Evolutionary conservation across 2,113 vertebrate species (phyloP).

Genomic region (Rhadina sibilatrix): DNA sequence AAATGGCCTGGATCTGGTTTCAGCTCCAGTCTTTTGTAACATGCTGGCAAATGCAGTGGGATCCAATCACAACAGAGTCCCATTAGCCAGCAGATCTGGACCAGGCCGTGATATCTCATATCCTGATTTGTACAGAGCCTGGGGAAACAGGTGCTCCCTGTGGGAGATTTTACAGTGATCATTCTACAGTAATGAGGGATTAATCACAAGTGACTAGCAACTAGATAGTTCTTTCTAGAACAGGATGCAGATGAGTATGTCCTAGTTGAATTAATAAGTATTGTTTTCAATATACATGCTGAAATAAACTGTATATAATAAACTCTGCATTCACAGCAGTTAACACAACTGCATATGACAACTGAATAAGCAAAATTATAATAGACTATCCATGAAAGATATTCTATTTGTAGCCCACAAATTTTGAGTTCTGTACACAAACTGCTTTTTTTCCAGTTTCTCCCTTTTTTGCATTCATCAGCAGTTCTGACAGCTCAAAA

Average conservation of each 20-base stretch:
- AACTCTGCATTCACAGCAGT: background rate
- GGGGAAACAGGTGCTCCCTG: background rate
- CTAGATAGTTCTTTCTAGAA: background rate
- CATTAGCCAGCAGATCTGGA: background rate
- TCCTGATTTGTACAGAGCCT: background rate
- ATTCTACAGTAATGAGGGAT: background rate
- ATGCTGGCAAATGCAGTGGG: rapidly evolving
- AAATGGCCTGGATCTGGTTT: background rate
- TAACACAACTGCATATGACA: background rate
- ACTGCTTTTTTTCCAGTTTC: background rate
- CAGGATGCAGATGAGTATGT: background rate
- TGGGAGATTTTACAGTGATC: background rate
- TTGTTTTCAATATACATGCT: background rate
- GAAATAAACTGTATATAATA: background rate
- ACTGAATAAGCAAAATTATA: background rate
- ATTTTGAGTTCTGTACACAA: background rate
- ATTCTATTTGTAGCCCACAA: background rate
- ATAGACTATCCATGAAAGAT: background rate
- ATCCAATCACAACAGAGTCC: background rate
- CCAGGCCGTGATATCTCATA: background rate
- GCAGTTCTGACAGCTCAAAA: background rate
- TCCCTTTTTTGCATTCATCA: background rate
- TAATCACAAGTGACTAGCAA: background rate
- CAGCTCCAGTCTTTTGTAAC: background rate
- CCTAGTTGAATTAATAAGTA: background rate